phyloP scores from a whole-genome alignment of 1,140 invertebrate species.

The Radopholus similis region DNA sequence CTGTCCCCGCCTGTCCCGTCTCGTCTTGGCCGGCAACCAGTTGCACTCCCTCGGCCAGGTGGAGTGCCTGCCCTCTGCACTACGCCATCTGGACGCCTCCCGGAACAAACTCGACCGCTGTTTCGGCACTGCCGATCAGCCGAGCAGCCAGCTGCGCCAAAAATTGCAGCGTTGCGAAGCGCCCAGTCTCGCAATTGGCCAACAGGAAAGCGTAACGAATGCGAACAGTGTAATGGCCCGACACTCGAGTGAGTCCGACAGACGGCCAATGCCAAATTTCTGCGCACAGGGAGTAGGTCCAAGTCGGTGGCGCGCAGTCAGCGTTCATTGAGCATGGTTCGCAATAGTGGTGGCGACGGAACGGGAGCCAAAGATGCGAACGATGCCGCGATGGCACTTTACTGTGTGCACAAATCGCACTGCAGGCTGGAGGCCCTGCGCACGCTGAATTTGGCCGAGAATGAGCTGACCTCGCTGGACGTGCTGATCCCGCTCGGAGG shows the following conservation, averaged over 20 bases:
- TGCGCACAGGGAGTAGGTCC: conserved; percentile 45
- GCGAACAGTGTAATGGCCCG: background rate
- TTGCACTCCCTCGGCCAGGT: conserved; percentile 75
- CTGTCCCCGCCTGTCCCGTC: conserved; percentile 75
- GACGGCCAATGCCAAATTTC: conserved; percentile 7
- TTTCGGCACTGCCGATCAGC: background rate
- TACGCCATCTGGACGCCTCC: conserved; percentile 86
- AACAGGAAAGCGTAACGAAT: background rate
- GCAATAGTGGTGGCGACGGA: conserved; percentile 11
- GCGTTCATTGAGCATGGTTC: conserved; percentile 48
- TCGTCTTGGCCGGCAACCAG: conserved; percentile 84
- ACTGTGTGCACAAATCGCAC: conserved; percentile 77
- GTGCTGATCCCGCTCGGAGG: conserved; percentile 55
- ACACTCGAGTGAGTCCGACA: background rate
- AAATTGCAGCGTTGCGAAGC: conserved; percentile 68
- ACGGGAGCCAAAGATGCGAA: conserved; percentile 22
- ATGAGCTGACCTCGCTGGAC: conserved; percentile 68
- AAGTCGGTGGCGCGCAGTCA: conserved; percentile 57
- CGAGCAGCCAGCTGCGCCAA: conserved; percentile 46
- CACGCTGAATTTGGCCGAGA: conserved; percentile 79
- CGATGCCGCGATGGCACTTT: too few relatives aligned
- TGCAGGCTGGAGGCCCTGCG: conserved; percentile 74
- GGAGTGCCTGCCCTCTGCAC: conserved; percentile 77
- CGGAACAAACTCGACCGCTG: conserved; percentile 78
- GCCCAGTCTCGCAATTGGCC: background rate